phyloP scores from a whole-genome alignment of 2,888 invertebrate species.

The Stenodera caucasica region DNA sequence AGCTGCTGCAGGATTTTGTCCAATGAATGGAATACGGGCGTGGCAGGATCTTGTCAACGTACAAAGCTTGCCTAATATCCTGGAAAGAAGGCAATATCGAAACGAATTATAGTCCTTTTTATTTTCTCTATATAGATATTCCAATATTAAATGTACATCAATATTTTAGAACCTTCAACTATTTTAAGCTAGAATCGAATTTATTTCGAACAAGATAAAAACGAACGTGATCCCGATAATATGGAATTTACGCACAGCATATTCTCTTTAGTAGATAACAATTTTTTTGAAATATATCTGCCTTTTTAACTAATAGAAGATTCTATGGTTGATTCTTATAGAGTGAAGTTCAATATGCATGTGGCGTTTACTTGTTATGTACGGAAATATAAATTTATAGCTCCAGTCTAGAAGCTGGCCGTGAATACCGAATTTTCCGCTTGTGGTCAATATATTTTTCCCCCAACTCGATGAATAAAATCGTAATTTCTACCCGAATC shows the following conservation, averaged over 20 bases:
- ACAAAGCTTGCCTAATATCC: conserved; percentile 3
- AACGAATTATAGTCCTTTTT: neutral
- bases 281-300: neutral
- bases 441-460: neutral
- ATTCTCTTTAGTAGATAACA: neutral
- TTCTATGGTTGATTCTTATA: neutral
- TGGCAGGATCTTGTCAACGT: conserved; percentile 6
- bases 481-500: no score
- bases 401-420: neutral
- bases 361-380: conserved; percentile 1
- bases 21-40: conserved; percentile 3
- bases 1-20: neutral
- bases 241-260: conserved; percentile 1
- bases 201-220: neutral
- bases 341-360: neutral
- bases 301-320: neutral
- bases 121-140: neutral
- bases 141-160: neutral
- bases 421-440: neutral
- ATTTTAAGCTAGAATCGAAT: no score
- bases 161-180: no score
- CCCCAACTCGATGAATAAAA: no score
- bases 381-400: conserved; percentile 5
- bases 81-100: neutral
- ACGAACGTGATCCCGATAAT: conserved; percentile 2